These are phyloP conservation scores for Mantis religiosa DNA, from an alignment of 2,888 invertebrate species.

Conservation along the genomic window DNA sequence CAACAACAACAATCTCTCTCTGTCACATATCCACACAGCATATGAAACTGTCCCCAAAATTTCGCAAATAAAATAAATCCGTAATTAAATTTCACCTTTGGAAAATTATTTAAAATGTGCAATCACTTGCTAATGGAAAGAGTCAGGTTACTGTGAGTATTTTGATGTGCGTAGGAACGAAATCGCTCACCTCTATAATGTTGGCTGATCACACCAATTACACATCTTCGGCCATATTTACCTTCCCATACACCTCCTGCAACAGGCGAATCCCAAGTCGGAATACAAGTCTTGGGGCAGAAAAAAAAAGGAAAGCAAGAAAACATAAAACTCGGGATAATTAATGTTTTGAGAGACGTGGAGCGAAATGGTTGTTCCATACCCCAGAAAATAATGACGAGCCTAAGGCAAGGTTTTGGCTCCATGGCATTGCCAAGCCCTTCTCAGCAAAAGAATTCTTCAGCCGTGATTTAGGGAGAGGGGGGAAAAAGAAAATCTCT, in stretches of 20 bases:
- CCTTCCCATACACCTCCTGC: neutral
- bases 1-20: too few relatives aligned
- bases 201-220: neutral
- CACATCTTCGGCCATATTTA: neutral
- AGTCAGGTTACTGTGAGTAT: neutral
- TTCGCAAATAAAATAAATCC: too few relatives aligned
- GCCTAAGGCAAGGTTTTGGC: neutral
- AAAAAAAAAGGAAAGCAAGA: neutral
- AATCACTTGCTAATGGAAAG: too few relatives aligned
- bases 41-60: too few relatives aligned
- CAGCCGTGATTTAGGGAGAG: neutral
- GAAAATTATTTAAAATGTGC: too few relatives aligned
- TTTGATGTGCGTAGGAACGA: neutral
- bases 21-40: too few relatives aligned
- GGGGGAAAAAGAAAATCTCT: neutral
- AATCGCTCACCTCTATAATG: neutral
- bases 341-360: constrained; percentile 2
- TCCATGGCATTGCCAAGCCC: neutral
- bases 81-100: too few relatives aligned
- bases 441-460: neutral
- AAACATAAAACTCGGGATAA: neutral
- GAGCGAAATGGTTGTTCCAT: constrained; percentile 3
- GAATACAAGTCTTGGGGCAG: neutral
- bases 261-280: neutral
- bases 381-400: constrained; percentile 2